A percentile compares a stretch with the other conserved stretches of the same genome.
Conservation (phyloP, 2,888 invertebrate species). For the Listrodromus nycthemerus region DNA sequence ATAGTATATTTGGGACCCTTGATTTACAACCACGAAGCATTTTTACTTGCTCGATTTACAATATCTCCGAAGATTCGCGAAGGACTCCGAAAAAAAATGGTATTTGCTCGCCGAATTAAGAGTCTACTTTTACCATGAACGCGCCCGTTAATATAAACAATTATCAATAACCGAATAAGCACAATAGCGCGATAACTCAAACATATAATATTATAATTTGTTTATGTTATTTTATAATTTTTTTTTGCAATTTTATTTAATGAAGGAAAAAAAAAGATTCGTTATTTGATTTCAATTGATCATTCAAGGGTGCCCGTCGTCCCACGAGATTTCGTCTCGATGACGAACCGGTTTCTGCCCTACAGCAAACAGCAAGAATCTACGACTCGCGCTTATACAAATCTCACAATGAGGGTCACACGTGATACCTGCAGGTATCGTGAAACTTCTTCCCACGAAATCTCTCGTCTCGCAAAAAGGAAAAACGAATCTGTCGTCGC, state of each 20-base stretch:
- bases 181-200: background rate
- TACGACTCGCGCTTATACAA: conserved; percentile 33
- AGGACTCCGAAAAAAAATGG: background rate
- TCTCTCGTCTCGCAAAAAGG: conserved; percentile 59
- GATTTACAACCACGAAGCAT: background rate
- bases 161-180: background rate
- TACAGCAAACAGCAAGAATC: conserved; percentile 34
- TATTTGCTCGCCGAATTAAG: background rate
- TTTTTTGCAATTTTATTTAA: background rate
- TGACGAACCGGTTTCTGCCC: conserved; percentile 54
- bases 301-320: conserved; percentile 1
- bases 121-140: too few species aligned
- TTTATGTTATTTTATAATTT: background rate
- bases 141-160: background rate
- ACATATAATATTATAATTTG: background rate
- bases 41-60: background rate
- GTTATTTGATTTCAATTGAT: conserved; percentile 5
- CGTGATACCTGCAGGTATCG: conserved; percentile 8
- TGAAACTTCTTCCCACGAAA: conserved; percentile 29
- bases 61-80: background rate
- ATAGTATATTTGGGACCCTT: conserved; percentile 22
- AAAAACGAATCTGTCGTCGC: conserved; percentile 49
- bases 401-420: conserved; percentile 43
- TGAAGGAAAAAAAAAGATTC: background rate
- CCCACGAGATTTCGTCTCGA: conserved; percentile 47